Conservation (phyloP, 2,113 vertebrate species). For the Labeo catla region DNA sequence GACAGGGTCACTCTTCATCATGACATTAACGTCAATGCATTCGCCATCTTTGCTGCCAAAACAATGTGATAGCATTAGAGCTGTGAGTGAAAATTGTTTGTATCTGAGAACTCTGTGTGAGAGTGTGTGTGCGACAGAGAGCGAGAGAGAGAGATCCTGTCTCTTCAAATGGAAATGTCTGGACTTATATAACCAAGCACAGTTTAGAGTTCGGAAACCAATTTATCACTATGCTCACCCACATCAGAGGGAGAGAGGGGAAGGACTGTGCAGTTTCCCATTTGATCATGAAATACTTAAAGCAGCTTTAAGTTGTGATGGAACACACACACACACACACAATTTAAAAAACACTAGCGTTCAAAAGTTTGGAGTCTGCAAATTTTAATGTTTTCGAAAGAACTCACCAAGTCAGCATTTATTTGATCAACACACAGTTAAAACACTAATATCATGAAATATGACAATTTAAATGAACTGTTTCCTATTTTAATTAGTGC, state of each 20-base stretch:
- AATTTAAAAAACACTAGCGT: not conserved
- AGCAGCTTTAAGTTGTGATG: not conserved
- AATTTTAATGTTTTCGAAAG: not conserved
- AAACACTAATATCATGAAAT: too few relatives aligned
- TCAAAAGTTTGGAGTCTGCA: not conserved
- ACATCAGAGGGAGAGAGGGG: not conserved
- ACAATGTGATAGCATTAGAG: conserved; percentile 1
- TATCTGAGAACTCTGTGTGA: not conserved
- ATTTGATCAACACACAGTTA: too few relatives aligned
- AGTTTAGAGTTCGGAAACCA: conserved; percentile 13
- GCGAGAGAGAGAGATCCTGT: not conserved
- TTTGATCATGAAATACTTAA: not conserved
- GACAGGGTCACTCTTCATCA: not conserved
- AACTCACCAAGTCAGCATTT: too few relatives aligned
- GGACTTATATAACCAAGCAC: conserved; percentile 34
- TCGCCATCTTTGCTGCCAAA: not conserved
- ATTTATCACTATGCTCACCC: conserved; percentile 23
- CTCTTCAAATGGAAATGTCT: conserved; percentile 25
- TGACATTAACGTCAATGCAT: not conserved
- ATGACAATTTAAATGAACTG: too few relatives aligned
- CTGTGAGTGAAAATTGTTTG: conserved; percentile 11
- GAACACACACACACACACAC: not conserved
- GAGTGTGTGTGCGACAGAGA: not conserved
- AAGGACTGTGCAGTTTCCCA: not conserved
- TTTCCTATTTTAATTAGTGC: too few relatives aligned